Conservation (phyloP, 2,888 invertebrate species). For the Synanthedon vespiformis region DNA sequence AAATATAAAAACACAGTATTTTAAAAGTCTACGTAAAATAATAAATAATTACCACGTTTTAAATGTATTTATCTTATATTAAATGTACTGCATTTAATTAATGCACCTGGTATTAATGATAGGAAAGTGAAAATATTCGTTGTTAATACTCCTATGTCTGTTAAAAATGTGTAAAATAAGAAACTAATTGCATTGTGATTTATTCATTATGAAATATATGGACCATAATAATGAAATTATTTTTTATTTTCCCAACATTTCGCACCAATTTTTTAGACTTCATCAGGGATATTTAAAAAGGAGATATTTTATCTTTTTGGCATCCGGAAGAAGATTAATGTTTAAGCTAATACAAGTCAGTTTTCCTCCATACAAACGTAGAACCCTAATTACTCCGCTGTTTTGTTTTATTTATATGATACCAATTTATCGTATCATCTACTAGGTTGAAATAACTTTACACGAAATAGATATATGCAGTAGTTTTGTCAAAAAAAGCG, state of each 20-base stretch:
- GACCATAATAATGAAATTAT: slow-evolving; percentile 54
- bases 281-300: no score
- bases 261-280: neutral
- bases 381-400: no score
- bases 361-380: no score
- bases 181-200: slow-evolving; percentile 59
- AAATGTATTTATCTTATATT: slow-evolving; percentile 12
- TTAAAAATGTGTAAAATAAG: slow-evolving; percentile 37
- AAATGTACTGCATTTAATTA: neutral
- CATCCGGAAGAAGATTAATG: no score
- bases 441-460: no score
- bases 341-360: no score
- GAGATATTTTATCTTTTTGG: no score
- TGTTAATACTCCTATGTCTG: slow-evolving; percentile 44
- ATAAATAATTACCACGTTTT: slow-evolving; percentile 26
- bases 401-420: no score
- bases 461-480: no score
- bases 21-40: slow-evolving; percentile 29
- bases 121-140: slow-evolving; percentile 9
- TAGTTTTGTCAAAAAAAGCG: no score
- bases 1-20: neutral
- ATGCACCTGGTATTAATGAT: neutral
- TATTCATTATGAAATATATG: slow-evolving; percentile 63
- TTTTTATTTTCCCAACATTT: slow-evolving; percentile 19
- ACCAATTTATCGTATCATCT: no score